Evolutionary conservation across 2,797 vertebrate genomes (phyloP), one percentile per base, ranked within the genome.

Genomic region (Bucorvus abyssinicus): DNA sequence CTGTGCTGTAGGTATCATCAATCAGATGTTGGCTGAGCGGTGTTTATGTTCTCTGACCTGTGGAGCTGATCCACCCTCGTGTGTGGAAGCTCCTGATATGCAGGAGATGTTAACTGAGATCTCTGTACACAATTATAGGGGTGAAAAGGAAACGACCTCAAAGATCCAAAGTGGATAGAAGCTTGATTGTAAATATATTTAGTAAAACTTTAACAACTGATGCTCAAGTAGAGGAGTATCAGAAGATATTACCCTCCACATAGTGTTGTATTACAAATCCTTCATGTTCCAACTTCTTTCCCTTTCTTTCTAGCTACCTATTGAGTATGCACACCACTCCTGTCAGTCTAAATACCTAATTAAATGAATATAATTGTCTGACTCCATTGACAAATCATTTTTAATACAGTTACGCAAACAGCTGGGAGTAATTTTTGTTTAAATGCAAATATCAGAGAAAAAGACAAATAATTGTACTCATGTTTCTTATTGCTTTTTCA

Each of bases 1-100:
- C 56, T 19, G 38, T 0, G 0, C 89, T 0, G 1, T 24, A 67
- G 82, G 69, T 55, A 26, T 21, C 61, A 34, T 85, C 21, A 13
- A 2, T 38, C 87, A 53, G 70, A 10, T 3, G 1, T 9, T 50
- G 57, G 38, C 65, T 57, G 57, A 63, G 79, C 79, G 78, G 55
- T 7, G 17, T 34, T 75, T 50, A 8, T 68, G 36, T 18, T 65
- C 73, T 69, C 42, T 76, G 65, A 75, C 71, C 78, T 9, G 1
- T 40, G 74, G 40, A 75, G 71, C 50, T 47, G 40, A 42, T 63
- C 40, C 50, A n/a, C 6, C 8, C 23, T 5, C 0, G 5, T 19
- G 53, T 29, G 42, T 52, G 59, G 19, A 91, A 9, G 23, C 49
- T 65, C 65, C 21, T 0, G 3, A 87, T 90, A 67, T 4, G 19